A percentile compares a stretch with the other conserved stretches of the same genome.
These are phyloP conservation scores for Microtus californicus DNA, from an alignment of 2,797 vertebrate species.

Conservation along the genomic window DNA sequence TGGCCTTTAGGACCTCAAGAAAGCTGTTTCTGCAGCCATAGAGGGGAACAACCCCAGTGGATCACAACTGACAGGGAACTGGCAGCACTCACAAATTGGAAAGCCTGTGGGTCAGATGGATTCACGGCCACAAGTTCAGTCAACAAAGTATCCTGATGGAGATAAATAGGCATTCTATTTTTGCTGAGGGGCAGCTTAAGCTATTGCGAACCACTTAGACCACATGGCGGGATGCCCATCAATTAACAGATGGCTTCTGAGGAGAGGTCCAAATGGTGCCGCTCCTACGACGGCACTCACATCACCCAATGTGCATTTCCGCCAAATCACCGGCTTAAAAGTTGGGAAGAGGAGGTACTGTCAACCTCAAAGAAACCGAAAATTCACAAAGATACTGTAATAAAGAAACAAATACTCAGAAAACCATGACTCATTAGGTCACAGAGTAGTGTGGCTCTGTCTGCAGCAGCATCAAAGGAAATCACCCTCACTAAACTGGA, in stretches of 20 bases:
- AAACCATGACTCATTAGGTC: conserved; percentile 11
- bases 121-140: conserved; percentile 29
- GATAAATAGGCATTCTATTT: conserved; percentile 59
- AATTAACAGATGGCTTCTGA: conserved; percentile 69
- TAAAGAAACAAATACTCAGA: conserved; percentile 5
- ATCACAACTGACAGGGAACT: background rate
- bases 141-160: conserved; percentile 25
- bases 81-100: background rate
- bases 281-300: background rate
- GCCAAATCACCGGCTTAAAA: conserved; percentile 30
- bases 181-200: conserved; percentile 41
- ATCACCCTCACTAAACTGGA: background rate
- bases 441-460: background rate
- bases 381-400: conserved; percentile 25
- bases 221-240: conserved; percentile 14
- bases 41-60: background rate
- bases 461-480: background rate
- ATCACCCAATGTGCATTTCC: background rate
- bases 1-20: conserved; percentile 42
- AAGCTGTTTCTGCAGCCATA: conserved; percentile 22
- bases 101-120: conserved; percentile 25
- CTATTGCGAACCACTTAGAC: conserved; percentile 46
- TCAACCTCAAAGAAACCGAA: conserved; percentile 39
- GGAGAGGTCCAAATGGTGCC: conserved; percentile 61
- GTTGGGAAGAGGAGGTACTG: conserved; percentile 18